phyloP scores from a whole-genome alignment of 1,140 invertebrate genomes.

The Bicyclus anynana region DNA sequence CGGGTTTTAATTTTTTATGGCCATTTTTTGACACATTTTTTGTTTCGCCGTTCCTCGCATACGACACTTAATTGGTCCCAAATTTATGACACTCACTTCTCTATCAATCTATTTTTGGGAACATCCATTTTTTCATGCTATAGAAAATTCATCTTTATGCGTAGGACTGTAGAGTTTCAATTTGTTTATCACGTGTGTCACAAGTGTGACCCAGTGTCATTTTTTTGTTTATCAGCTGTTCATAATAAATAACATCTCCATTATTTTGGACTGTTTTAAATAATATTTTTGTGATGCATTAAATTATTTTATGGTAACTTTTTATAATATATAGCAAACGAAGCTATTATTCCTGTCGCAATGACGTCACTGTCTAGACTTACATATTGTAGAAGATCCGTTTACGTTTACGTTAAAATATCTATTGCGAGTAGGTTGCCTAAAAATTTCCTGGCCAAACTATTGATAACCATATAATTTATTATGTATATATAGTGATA shows the following conservation, averaged over 20 bases:
- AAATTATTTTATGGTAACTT: no score
- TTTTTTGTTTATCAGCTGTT: conserved; percentile 1
- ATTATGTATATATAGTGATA: no score
- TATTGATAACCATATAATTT: no score
- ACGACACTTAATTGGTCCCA: conserved; percentile 4
- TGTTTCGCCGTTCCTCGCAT: background rate
- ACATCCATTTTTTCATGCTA: background rate
- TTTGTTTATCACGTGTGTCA: background rate
- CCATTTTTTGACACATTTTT: background rate
- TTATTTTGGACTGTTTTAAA: background rate
- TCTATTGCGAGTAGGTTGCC: no score
- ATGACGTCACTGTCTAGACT: no score
- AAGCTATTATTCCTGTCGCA: no score
- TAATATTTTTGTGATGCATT: background rate
- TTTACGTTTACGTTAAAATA: no score
- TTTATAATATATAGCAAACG: no score
- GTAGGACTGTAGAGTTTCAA: background rate
- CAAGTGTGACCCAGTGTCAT: background rate
- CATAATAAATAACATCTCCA: background rate
- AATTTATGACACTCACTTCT: conserved; percentile 1
- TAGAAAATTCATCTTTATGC: background rate
- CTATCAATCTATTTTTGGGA: conserved; percentile 3
- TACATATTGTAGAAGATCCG: no score
- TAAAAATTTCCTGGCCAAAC: no score
- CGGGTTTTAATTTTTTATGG: background rate